Evolutionary conservation across 2,797 vertebrate genomes (phyloP).

Genomic region (Cyclopterus lumpus): DNA sequence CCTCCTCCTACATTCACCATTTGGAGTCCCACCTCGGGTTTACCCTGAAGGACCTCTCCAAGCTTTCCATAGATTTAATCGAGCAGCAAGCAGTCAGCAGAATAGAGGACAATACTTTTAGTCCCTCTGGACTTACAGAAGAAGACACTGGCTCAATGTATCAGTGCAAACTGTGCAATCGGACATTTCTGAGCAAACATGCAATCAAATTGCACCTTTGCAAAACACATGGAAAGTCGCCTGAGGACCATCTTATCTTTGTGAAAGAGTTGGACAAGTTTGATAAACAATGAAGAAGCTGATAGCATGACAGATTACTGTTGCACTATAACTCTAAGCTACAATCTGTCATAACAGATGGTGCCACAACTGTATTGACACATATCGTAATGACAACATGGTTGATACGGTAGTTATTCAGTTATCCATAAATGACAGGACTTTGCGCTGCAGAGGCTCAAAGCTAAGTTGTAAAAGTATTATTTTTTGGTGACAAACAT

Average conservation of each 20-base stretch:
- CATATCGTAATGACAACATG: constrained; percentile 46
- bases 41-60: constrained; percentile 97
- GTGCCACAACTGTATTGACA: constrained; percentile 71
- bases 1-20: constrained; percentile 95
- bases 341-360: constrained; percentile 74
- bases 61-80: constrained; percentile 93
- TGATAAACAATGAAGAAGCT: constrained; percentile 90
- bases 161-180: constrained; percentile 98
- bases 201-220: constrained; percentile 99
- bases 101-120: constrained; percentile 89
- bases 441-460: constrained; percentile 45
- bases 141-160: constrained; percentile 92
- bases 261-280: constrained; percentile 95
- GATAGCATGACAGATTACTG: constrained; percentile 85
- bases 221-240: constrained; percentile 99
- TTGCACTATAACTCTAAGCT: constrained; percentile 88
- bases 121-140: constrained; percentile 88
- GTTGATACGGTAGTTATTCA: constrained; percentile 60
- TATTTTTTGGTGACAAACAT: constrained; percentile 50
- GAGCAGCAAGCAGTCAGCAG: constrained; percentile 93
- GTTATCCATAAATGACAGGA: constrained; percentile 38
- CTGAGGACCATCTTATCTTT: constrained; percentile 98
- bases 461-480: constrained; percentile 46
- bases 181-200: constrained; percentile 98
- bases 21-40: constrained; percentile 98